Percentiles rank a stretch among this genome's conserved stretches.
Conservation (phyloP, 2,888 invertebrate species). For the Callosobruchus maculatus region DNA sequence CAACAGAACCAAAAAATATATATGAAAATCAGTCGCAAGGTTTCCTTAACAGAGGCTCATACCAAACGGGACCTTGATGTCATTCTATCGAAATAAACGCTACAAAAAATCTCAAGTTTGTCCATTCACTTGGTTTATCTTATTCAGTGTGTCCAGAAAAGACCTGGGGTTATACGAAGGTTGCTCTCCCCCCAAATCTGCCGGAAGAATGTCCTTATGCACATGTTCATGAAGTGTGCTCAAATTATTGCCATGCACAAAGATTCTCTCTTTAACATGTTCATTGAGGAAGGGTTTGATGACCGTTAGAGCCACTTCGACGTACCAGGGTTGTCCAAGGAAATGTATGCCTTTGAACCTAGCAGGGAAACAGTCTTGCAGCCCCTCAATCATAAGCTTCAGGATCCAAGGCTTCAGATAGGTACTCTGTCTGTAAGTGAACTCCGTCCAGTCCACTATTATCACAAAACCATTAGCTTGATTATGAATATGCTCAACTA, state of each 20-base stretch:
- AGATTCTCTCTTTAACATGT: slow-evolving; percentile 76
- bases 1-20: too few relatives aligned
- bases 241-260: slow-evolving; percentile 76
- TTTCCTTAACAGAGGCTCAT: too few relatives aligned
- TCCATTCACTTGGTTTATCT: neutral
- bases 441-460: slow-evolving; percentile 87
- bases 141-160: slow-evolving; percentile 37
- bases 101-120: neutral
- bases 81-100: too few relatives aligned
- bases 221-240: slow-evolving; percentile 76
- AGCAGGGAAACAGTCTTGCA: slow-evolving; percentile 86
- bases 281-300: slow-evolving; percentile 84
- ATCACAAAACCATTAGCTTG: slow-evolving; percentile 81
- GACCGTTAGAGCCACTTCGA: slow-evolving; percentile 77
- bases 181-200: slow-evolving; percentile 83
- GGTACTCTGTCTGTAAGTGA: slow-evolving; percentile 77
- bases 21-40: too few relatives aligned
- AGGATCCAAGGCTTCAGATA: slow-evolving; percentile 75
- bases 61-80: neutral
- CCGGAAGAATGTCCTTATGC: slow-evolving; percentile 79
- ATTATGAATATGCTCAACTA: slow-evolving; percentile 73
- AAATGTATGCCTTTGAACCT: slow-evolving; percentile 86
- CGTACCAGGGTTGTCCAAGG: slow-evolving; percentile 86
- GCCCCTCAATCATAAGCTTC: slow-evolving; percentile 79
- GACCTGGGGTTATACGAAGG: slow-evolving; percentile 53